Percentiles rank a stretch among this genome's conserved stretches.
phyloP scores from a whole-genome alignment of 2,113 vertebrate species.

The Halichoeres trimaculatus region DNA sequence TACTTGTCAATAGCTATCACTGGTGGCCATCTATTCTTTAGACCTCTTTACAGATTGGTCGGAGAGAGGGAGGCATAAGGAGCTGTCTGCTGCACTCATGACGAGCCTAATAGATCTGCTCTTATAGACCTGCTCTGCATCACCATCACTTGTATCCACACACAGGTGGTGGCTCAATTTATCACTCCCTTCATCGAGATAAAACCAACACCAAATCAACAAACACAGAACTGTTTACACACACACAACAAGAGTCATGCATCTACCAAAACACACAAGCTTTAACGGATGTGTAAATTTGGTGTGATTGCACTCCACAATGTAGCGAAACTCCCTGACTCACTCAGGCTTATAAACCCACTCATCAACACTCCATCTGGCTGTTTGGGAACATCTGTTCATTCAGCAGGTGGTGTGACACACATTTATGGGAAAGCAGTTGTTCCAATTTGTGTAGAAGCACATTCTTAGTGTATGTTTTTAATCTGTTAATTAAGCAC shows the following conservation, averaged over 20 bases:
- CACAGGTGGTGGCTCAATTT: slow-evolving; percentile 35
- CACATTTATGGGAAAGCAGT: background rate
- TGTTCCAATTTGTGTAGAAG: background rate
- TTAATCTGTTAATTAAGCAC: background rate
- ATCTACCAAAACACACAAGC: background rate
- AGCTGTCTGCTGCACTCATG: slow-evolving; percentile 35
- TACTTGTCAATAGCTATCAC: slow-evolving; percentile 64
- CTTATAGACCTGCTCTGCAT: slow-evolving; percentile 42
- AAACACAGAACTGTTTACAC: background rate
- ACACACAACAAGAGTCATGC: background rate
- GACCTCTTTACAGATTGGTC: slow-evolving; percentile 39
- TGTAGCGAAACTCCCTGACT: background rate
- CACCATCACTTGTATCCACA: slow-evolving; percentile 32
- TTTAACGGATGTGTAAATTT: slow-evolving; percentile 3
- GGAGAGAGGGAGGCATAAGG: slow-evolving; percentile 33
- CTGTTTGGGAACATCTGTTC: slow-evolving; percentile 38
- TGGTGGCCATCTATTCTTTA: slow-evolving; percentile 50
- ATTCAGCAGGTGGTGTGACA: slow-evolving; percentile 15
- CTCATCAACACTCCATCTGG: slow-evolving; percentile 35
- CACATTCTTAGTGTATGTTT: background rate
- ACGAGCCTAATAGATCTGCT: slow-evolving; percentile 53
- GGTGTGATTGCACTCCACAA: background rate
- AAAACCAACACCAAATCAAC: background rate
- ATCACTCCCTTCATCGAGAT: slow-evolving; percentile 8
- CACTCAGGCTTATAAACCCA: slow-evolving; percentile 28